Percentiles rank a stretch among this genome's conserved stretches.
Evolutionary conservation across 2,113 vertebrate genomes (phyloP).

Genomic region (Pogonocichla stellata): DNA sequence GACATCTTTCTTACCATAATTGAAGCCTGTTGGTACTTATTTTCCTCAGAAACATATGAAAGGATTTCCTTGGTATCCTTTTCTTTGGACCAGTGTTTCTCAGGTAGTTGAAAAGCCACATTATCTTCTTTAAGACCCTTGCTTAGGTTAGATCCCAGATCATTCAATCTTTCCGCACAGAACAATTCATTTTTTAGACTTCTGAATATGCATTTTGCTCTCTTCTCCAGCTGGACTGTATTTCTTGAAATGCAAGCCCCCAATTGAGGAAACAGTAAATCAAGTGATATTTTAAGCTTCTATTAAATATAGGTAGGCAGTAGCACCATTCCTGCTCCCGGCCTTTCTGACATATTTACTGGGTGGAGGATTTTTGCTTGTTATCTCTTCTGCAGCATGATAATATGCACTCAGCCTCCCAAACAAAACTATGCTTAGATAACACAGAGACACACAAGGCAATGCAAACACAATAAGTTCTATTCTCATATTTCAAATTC

Average conservation of each 20-base stretch:
- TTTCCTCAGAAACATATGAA: not conserved
- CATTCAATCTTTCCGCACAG: not conserved
- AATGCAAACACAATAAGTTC: not conserved
- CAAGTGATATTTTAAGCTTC: constrained; percentile 18
- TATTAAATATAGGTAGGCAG: constrained; percentile 18
- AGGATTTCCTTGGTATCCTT: not conserved
- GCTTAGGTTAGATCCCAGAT: not conserved
- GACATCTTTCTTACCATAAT: not conserved
- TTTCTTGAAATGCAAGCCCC: constrained; percentile 8
- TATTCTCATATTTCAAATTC: not conserved
- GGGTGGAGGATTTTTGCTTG: not conserved
- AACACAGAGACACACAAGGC: not conserved
- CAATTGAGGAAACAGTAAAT: constrained; percentile 9
- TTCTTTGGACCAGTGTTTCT: not conserved
- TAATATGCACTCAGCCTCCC: not conserved
- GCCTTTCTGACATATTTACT: not conserved
- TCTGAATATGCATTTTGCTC: not conserved
- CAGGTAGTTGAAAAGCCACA: not conserved
- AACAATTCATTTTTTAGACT: not conserved
- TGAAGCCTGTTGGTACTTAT: not conserved
- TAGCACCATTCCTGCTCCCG: constrained; percentile 2
- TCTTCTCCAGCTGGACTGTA: not conserved
- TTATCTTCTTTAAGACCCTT: not conserved
- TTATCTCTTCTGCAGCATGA: constrained; percentile 7
- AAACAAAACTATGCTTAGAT: not conserved